These are phyloP conservation scores for Accipiter cooperii DNA, from an alignment of 2,113 vertebrate genomes.

Conservation along the genomic window DNA sequence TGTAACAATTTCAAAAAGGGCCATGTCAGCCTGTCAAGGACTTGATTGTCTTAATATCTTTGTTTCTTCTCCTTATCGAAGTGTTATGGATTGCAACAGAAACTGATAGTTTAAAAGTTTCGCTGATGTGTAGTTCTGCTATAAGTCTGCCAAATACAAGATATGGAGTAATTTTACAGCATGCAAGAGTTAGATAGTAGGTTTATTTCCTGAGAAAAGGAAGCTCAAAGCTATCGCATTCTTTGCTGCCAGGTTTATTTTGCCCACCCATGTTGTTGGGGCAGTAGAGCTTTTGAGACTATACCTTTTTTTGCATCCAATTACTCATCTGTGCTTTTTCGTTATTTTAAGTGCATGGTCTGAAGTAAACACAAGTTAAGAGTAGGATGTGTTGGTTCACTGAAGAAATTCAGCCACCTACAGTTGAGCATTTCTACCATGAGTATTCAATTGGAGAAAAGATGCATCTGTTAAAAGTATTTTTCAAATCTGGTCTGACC, in stretches of 20 bases:
- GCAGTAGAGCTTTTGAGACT: not conserved
- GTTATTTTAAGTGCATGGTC: not conserved
- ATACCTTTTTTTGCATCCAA: not conserved
- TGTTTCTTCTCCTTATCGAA: not conserved
- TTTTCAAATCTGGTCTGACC: not conserved
- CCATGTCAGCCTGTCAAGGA: not conserved
- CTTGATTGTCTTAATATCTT: not conserved
- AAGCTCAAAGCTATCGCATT: not conserved
- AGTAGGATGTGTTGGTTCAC: not conserved
- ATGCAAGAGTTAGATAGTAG: not conserved
- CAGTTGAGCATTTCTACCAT: not conserved
- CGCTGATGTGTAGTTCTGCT: not conserved
- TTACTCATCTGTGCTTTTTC: not conserved
- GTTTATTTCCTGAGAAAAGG: not conserved
- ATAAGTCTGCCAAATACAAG: not conserved
- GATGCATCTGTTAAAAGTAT: rapidly evolving
- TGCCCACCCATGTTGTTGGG: not conserved
- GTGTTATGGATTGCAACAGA: not conserved
- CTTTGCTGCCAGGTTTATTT: not conserved
- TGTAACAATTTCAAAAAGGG: rapidly evolving
- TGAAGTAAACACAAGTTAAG: not conserved
- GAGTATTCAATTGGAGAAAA: not conserved
- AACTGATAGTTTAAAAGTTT: not conserved
- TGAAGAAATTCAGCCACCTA: not conserved
- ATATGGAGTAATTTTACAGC: not conserved